These are phyloP conservation scores for Hepsetus odoe DNA, from an alignment of 2,113 vertebrate species.

Conservation along the genomic window DNA sequence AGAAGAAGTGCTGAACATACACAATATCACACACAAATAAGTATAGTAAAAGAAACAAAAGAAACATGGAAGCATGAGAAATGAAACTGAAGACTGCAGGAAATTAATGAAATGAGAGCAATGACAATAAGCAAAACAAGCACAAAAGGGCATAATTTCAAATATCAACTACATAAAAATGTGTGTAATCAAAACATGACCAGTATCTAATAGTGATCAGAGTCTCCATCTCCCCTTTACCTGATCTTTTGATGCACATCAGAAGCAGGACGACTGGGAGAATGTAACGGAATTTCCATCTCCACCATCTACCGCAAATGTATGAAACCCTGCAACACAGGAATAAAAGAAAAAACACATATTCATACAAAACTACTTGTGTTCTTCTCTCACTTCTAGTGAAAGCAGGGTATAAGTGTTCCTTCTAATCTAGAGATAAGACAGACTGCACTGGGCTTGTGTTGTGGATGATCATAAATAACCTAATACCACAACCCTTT, in stretches of 20 bases:
- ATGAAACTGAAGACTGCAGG: not conserved
- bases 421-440: not conserved
- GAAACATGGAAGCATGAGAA: conserved; percentile 25
- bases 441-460: not conserved
- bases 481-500: not conserved
- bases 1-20: not conserved
- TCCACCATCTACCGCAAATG: conserved; percentile 75
- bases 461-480: not conserved
- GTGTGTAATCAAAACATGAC: not conserved
- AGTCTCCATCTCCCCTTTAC: conserved; percentile 69
- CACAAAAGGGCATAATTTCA: conserved; percentile 4
- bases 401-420: conserved; percentile 2
- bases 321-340: conserved; percentile 78
- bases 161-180: not conserved
- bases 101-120: conserved; percentile 14
- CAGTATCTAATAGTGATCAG: not conserved
- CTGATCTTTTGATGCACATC: conserved; percentile 69
- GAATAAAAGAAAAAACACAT: not conserved
- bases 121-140: not conserved
- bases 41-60: not conserved
- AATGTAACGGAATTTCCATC: conserved; percentile 78
- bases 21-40: conserved; percentile 3
- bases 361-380: not conserved
- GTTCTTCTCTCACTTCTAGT: not conserved
- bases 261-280: conserved; percentile 70